Conservation (phyloP, 2,797 vertebrate species). For the Periparus ater region DNA sequence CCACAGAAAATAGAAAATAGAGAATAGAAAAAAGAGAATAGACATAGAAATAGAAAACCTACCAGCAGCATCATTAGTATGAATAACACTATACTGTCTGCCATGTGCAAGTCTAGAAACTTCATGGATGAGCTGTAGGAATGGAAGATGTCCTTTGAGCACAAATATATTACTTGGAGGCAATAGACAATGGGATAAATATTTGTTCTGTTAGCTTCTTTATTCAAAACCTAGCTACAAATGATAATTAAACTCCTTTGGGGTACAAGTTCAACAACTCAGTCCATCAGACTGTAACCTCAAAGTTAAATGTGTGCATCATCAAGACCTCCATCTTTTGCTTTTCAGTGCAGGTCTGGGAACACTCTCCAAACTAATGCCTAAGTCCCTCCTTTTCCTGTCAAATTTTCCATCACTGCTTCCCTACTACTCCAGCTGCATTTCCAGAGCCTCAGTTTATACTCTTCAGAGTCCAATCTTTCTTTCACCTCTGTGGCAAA, state of each 20-base stretch:
- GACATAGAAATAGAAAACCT: neutral
- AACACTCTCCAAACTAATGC: neutral
- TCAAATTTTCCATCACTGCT: neutral
- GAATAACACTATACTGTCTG: neutral
- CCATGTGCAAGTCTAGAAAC: neutral
- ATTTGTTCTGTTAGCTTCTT: neutral
- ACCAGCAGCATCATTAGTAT: neutral
- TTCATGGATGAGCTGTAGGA: neutral
- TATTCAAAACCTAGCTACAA: neutral
- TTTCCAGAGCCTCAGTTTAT: neutral
- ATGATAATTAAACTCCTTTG: neutral
- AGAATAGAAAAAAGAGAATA: too few relatives aligned
- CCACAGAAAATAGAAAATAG: neutral
- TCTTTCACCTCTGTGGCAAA: neutral
- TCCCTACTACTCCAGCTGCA: neutral
- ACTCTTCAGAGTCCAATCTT: neutral
- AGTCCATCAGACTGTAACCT: neutral
- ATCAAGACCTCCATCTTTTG: neutral
- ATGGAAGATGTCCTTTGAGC: neutral
- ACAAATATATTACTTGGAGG: neutral
- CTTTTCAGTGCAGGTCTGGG: neutral
- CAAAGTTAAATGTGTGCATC: neutral
- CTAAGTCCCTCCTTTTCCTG: neutral
- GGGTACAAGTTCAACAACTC: neutral
- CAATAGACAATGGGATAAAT: neutral